These are phyloP conservation scores for Eustalomyia histrio DNA, from an alignment of 2,888 invertebrate genomes.

Conservation along the genomic window DNA sequence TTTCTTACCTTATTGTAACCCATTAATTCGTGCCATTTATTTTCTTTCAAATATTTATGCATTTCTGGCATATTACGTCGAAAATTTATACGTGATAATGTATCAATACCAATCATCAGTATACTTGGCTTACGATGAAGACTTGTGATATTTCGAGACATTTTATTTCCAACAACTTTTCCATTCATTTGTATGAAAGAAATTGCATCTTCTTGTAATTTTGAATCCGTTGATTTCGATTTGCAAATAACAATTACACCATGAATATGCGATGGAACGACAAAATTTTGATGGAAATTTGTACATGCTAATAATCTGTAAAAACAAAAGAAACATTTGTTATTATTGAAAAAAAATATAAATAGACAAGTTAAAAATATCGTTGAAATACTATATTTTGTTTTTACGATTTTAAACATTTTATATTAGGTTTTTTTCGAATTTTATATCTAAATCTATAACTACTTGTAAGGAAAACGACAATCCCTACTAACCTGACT, in stretches of 20 bases:
- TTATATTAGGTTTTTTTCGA: too few species aligned
- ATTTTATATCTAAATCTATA: too few species aligned
- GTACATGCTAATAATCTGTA: conserved; percentile 70
- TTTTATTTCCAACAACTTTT: conserved; percentile 61
- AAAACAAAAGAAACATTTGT: background rate
- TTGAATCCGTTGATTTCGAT: conserved; percentile 72
- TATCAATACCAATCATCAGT: conserved; percentile 90
- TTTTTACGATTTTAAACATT: too few species aligned
- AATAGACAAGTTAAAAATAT: too few species aligned
- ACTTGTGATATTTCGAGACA: conserved; percentile 57
- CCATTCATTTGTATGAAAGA: conserved; percentile 80
- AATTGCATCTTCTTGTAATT: conserved; percentile 80
- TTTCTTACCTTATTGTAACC: conserved; percentile 86
- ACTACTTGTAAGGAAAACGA: too few species aligned
- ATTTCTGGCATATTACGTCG: conserved; percentile 87
- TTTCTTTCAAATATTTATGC: conserved; percentile 82
- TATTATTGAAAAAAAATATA: background rate
- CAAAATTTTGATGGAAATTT: conserved; percentile 70
- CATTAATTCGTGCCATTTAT: conserved; percentile 84
- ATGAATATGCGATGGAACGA: conserved; percentile 70
- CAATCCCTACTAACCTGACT: too few species aligned
- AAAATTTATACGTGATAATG: conserved; percentile 89
- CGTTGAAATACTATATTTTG: too few species aligned
- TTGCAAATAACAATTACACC: conserved; percentile 73
- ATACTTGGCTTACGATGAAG: conserved; percentile 81